phyloP scores from a whole-genome alignment of 2,113 vertebrate genomes.

The Urocolius indicus region DNA sequence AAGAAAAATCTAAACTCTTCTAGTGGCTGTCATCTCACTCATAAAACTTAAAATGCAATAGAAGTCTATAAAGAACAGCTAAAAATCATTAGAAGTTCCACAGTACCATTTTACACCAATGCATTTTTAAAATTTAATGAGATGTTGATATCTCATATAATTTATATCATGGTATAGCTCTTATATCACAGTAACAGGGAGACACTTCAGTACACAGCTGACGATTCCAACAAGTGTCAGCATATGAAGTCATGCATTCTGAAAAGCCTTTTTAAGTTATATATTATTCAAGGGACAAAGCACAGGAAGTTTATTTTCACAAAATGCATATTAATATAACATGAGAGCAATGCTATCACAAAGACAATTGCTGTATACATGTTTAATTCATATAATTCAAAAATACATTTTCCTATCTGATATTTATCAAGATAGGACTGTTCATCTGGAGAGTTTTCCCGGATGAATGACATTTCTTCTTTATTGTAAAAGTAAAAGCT shows the following conservation, averaged over 20 bases:
- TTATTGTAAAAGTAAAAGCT: conserved; percentile 7
- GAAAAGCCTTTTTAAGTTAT: neutral
- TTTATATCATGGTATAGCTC: neutral
- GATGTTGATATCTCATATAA: conserved; percentile 34
- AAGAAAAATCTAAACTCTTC: neutral
- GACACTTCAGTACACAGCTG: neutral
- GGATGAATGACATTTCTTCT: conserved; percentile 3
- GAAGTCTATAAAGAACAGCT: conserved; percentile 43
- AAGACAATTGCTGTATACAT: neutral
- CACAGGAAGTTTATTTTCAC: conserved; percentile 33
- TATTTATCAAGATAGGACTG: conserved; percentile 13
- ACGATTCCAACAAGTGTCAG: conserved; percentile 20
- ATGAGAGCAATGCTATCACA: neutral
- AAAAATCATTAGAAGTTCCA: conserved; percentile 45
- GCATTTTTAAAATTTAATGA: conserved; percentile 71
- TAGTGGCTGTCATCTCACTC: conserved; percentile 15
- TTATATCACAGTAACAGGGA: neutral
- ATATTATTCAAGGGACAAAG: neutral
- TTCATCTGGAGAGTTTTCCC: neutral
- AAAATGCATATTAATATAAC: conserved; percentile 1
- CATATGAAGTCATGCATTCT: conserved; percentile 8
- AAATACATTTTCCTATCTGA: conserved; percentile 3
- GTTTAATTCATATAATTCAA: conserved; percentile 9
- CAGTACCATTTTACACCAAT: conserved; percentile 41
- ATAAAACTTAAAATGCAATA: conserved; percentile 56